Evolutionary conservation across 2,113 vertebrate species (phyloP).

Genomic region (Urocolius indicus): DNA sequence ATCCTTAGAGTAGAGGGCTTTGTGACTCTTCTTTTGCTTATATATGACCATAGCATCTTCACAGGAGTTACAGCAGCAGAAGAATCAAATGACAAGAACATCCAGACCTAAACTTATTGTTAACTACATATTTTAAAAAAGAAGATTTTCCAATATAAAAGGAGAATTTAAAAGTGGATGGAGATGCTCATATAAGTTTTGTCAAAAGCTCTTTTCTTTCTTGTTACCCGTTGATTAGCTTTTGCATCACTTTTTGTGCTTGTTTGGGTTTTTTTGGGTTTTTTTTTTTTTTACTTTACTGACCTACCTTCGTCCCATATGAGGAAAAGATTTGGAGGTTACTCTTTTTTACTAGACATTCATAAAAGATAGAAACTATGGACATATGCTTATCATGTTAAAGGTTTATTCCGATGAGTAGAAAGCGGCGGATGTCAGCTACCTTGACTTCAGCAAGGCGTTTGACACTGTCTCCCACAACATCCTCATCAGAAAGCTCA

Average conservation of each 20-base stretch:
- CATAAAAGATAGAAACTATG: background rate
- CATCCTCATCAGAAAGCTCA: no score
- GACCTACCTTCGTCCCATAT: background rate
- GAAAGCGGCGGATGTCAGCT: no score
- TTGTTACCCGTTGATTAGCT: background rate
- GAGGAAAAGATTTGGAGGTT: background rate
- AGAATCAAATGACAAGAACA: background rate
- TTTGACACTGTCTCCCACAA: no score
- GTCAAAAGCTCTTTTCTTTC: background rate
- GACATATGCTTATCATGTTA: background rate
- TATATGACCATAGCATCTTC: background rate
- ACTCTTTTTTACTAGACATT: background rate
- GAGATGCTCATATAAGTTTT: background rate
- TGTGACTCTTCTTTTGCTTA: background rate
- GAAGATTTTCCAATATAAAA: background rate
- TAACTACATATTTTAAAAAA: conserved; percentile 29
- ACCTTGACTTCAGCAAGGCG: no score
- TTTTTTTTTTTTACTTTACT: background rate
- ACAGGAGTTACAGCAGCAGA: background rate
- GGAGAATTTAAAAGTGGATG: background rate
- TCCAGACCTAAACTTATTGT: background rate
- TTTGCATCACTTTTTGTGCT: background rate
- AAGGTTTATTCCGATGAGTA: no score
- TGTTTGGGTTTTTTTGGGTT: no score
- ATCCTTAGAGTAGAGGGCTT: background rate